Evolutionary conservation across 2,113 vertebrate species (phyloP), one percentile per base, ranked within the genome.

Genomic region (Mormyrus lacerda): DNA sequence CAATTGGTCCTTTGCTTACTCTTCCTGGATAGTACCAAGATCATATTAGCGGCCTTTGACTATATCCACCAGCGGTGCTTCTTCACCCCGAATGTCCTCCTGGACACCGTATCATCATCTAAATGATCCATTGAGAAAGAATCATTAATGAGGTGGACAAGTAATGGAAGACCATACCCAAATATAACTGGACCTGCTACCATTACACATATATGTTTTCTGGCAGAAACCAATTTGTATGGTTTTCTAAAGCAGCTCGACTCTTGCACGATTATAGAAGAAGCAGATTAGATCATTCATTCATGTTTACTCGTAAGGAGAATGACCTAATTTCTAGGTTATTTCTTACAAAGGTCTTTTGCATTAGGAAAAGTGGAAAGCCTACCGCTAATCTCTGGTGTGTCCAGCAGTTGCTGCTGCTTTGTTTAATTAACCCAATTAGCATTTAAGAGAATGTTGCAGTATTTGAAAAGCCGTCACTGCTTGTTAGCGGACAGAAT

Each of bases 401-500:
- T 79, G 31, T 79, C 73, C 35, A 79, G 11, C 35, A 42, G 35
- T 79, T 79, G 73, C 73, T 42, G 31, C 73, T 17, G 35, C 73
- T 79, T 79, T 79, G 73, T 42, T 39, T 79, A 76, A 76, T 76
- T 76, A 79, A 79, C 31, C 73, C 35, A 79, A 39, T 79, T 79
- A 42, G 35, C 73, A 79, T 79, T 35, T 79, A 79, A 79, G 73
- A 10, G 73, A 79, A 19, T 19, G 35, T 79, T 79, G 13, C 73
- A 79, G 90, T 89, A 88, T n/a, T 91, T 89, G 88, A 89, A 84
- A 89, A 61, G 85, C 53, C 61, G 1, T 11, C n/a, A 4, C 27
- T 69, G 61, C 61, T 31, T 69, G 61, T 31, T 31, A 69, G 10
- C 3, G 61, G 27, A 69, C 2, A 27, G 61, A 69, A 69, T 69